Percentiles rank a stretch among this genome's conserved stretches.
These are phyloP conservation scores for Gymnosoma rotundatum DNA, from an alignment of 2,888 invertebrate species.

Conservation along the genomic window DNA sequence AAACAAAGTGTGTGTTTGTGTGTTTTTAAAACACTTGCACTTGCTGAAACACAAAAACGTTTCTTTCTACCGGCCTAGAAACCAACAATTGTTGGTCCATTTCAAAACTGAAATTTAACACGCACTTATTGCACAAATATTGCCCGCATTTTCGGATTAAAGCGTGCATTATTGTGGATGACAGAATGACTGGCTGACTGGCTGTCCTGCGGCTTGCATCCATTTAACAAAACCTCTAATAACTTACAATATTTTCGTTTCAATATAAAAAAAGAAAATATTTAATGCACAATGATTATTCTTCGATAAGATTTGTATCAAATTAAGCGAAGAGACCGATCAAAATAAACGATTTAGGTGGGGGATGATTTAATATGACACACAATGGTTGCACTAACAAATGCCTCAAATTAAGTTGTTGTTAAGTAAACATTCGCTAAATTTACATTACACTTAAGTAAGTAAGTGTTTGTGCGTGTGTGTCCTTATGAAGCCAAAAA, in stretches of 20 bases:
- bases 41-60: constrained; percentile 74
- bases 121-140: constrained; percentile 73
- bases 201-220: constrained; percentile 6
- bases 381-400: constrained; percentile 28
- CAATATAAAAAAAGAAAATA: constrained; percentile 39
- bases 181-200: constrained; percentile 3
- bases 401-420: constrained; percentile 72
- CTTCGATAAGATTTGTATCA: constrained; percentile 70
- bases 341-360: constrained; percentile 31
- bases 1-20: constrained; percentile 19
- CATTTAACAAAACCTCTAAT: constrained; percentile 30
- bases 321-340: constrained; percentile 49
- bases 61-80: constrained; percentile 71
- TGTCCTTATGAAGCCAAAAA: constrained; percentile 24
- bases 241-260: constrained; percentile 32
- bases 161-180: constrained; percentile 55
- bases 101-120: constrained; percentile 72
- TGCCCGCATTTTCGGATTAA: constrained; percentile 66
- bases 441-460: constrained; percentile 68
- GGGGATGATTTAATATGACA: constrained; percentile 38
- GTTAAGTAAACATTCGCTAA: constrained; percentile 71
- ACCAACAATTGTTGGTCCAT: constrained; percentile 80
- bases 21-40: constrained; percentile 76
- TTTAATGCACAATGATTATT: constrained; percentile 39
- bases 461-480: constrained; percentile 43